Conservation (phyloP, 1,140 invertebrate genomes). For the Drosophila takahashii region DNA sequence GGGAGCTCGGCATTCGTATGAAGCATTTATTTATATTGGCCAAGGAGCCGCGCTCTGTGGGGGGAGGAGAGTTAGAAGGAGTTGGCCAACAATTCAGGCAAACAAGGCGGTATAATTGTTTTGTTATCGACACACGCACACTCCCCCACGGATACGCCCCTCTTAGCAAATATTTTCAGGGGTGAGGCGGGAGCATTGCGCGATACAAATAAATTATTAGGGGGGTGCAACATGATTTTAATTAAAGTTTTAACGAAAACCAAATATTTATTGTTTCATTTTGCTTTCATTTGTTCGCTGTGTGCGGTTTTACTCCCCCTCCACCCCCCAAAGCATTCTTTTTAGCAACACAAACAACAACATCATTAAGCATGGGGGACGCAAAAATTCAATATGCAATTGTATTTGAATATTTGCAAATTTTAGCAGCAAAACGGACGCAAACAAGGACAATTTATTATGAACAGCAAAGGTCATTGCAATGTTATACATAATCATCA, state of each 20-base stretch:
- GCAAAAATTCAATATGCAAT: conserved; percentile 70
- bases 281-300: conserved; percentile 74
- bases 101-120: conserved; percentile 78
- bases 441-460: conserved; percentile 58
- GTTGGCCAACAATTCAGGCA: conserved; percentile 49
- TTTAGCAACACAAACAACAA: conserved; percentile 32
- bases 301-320: conserved; percentile 43
- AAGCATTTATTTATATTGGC: conserved; percentile 64
- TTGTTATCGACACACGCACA: conserved; percentile 70
- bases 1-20: conserved; percentile 37
- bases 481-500: conserved; percentile 61
- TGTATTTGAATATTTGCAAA: conserved; percentile 66
- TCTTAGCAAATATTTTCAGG: conserved; percentile 3
- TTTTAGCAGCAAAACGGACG: conserved; percentile 20
- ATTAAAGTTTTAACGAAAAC: conserved; percentile 83
- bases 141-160: conserved; percentile 11
- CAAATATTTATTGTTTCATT: conserved; percentile 83
- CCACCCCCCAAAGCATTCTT: background rate
- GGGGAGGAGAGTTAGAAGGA: conserved; percentile 8
- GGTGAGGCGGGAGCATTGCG: conserved; percentile 19
- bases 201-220: conserved; percentile 78
- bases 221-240: conserved; percentile 75
- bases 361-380: conserved; percentile 59
- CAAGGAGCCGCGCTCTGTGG: conserved; percentile 30
- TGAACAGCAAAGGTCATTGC: conserved; percentile 67